These are phyloP conservation scores for Peromyscus melanophrys DNA, from an alignment of 2,797 vertebrate species.

Conservation along the genomic window DNA sequence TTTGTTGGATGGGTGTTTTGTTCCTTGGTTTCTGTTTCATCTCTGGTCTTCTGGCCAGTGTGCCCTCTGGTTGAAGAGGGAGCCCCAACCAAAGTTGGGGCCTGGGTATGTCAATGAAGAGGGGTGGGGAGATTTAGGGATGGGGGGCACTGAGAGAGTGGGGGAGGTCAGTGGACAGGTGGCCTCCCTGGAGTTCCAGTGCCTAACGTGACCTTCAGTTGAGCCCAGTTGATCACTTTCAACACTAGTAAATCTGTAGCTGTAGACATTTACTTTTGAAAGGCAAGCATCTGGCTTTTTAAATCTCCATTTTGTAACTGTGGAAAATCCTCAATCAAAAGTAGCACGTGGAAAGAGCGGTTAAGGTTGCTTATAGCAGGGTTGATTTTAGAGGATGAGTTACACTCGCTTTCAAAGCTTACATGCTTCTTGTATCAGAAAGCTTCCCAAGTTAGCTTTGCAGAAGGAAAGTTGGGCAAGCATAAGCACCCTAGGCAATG, in stretches of 20 bases:
- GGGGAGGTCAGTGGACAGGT: no score
- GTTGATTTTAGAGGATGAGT: neutral
- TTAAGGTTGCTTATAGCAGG: neutral
- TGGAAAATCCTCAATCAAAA: constrained; percentile 39
- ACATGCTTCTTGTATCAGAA: constrained; percentile 9
- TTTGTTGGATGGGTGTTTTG: no score
- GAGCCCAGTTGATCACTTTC: neutral
- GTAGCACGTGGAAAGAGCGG: neutral
- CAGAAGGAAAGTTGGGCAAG: neutral
- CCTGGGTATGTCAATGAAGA: no score
- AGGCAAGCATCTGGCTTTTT: constrained; percentile 1
- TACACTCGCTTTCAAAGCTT: neutral
- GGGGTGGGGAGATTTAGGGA: no score
- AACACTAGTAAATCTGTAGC: neutral
- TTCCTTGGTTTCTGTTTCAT: no score
- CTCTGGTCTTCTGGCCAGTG: no score
- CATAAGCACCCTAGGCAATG: neutral
- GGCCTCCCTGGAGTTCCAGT: neutral
- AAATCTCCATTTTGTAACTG: neutral
- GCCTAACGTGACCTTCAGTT: neutral
- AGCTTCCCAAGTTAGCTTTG: neutral
- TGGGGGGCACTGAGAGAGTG: no score
- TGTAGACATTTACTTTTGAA: constrained; percentile 28
- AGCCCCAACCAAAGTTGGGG: no score
- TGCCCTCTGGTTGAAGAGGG: no score